Percentiles rank a stretch among this genome's conserved stretches.
phyloP scores from a whole-genome alignment of 1,140 invertebrate genomes.

The Leptinotarsa undecemlineata region DNA sequence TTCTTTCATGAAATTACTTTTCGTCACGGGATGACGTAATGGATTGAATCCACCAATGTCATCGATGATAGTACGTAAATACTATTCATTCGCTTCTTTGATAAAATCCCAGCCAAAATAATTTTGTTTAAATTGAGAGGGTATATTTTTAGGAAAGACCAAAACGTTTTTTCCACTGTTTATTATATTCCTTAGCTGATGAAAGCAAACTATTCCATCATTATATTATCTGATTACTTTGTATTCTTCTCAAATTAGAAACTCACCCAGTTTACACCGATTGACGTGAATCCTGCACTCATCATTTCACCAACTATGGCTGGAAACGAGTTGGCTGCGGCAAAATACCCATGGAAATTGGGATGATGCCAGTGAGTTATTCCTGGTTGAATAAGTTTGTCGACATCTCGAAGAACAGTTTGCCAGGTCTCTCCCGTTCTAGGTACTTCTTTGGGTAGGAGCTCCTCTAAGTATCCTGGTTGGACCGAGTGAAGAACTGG shows the following conservation, averaged over 20 bases:
- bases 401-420: slow-evolving; percentile 79
- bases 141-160: no score
- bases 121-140: no score
- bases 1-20: no score
- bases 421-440: slow-evolving; percentile 78
- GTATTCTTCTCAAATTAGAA: background rate
- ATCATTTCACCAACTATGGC: slow-evolving; percentile 88
- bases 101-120: no score
- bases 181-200: background rate
- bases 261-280: slow-evolving; percentile 40
- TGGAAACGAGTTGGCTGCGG: slow-evolving; percentile 82
- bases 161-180: background rate
- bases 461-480: slow-evolving; percentile 75
- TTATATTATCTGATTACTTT: background rate
- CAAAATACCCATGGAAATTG: slow-evolving; percentile 92
- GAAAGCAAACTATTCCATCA: background rate
- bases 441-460: slow-evolving; percentile 78
- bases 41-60: no score
- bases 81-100: no score
- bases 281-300: slow-evolving; percentile 39
- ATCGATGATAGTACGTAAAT: no score
- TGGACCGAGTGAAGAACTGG: slow-evolving; percentile 57
- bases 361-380: slow-evolving; percentile 95
- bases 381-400: slow-evolving; percentile 83
- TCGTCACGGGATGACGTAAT: no score